Evolutionary conservation across 2,797 vertebrate species (phyloP), one percentile per base, ranked within the genome.

Genomic region (Meda fulgida): DNA sequence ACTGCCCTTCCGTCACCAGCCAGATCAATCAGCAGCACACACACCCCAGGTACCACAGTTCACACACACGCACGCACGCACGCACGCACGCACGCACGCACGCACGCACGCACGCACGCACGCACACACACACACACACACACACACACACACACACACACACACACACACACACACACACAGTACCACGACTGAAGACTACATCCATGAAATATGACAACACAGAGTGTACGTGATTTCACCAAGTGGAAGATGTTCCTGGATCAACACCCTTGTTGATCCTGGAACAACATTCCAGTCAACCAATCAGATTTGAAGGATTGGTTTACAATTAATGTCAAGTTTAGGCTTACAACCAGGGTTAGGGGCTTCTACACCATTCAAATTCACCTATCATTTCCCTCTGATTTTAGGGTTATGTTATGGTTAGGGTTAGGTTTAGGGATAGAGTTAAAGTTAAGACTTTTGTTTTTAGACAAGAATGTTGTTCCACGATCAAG

Each of bases 1-100:
- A 97, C 90, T 97, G 97, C 86, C 96, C 97, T 0, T 96, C 97
- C 11, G 95, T 96, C 1, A 93, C 96, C 92, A 97, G 96, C 71
- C 97, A 98, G 90, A 94, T 95, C 81, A 95, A 96, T 90, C 95
- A 96, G 91, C 97, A 97, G 91, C 96, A 97, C 93, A 71, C 86
- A 48, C 83, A 55, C 71, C 7, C 23, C 75, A 81, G 83, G 81
- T 87, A 89, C 60, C 29, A 71, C 66, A 67, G 26, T 11, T 67
- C 26, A 51, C 66, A 70, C 65, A 11, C 48, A 48, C n/a, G 7
- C 26, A 34, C 0, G 3, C 43, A 46, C 11, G 5, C 31, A 38
- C 13, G 63, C 21, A 40, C 65, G n/a, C n/a, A n/a, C n/a, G n/a
- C n/a, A n/a, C n/a, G n/a, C n/a, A n/a, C n/a, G n/a, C n/a, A n/a